Base-by-base conservation (phyloP, 1,140 invertebrate species). In the Listronotus bonariensis region DNA sequence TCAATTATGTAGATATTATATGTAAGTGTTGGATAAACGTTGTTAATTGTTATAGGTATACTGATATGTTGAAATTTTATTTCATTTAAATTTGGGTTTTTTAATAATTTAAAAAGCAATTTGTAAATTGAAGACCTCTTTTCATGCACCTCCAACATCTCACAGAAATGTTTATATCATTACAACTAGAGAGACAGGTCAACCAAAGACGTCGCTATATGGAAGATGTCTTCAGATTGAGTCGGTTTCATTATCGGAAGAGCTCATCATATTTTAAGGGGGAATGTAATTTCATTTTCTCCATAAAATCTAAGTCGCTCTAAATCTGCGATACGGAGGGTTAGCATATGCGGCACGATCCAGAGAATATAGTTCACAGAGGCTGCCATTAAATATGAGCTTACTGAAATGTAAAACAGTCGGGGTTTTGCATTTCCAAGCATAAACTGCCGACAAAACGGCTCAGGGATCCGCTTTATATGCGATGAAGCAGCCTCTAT, bases 401-500 rank as follows among this genome's bases (percentile, higher is more conserved):
- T 77, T 78, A 78, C 76, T 77, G 77, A 78, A 78, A 78, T 78
- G 77, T 77, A 77, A 78, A 78, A 78, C 77, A 78, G 76, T 73
- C 76, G 67, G 72, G 75, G 74, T 77, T 77, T 77, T 78, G 76
- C 77, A 76, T 78, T 77, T 76, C 76, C 71, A 71, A 73, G 76
- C 77, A 78, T 78, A 78, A 78, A 78, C 77, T 77, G 77, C 74
- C 77, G 75, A 74, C 76, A 78, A 76, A 77, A 78, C 77, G 77
- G 72, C 74, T 73, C 65, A 68, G 75, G 74, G 77, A 78, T 78
- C 74, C 70, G 72, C 66, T 77, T 78, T 78, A 77, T 78, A 74
- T 72, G 72, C 59, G 49, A 53, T 36, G 66, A 68, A 65, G 63
- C 51, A 69, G 68, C 43, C 60, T 56, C 57, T 65, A 65, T 71